phyloP scores from a whole-genome alignment of 1,140 invertebrate genomes.

The Drosophila simulans region DNA sequence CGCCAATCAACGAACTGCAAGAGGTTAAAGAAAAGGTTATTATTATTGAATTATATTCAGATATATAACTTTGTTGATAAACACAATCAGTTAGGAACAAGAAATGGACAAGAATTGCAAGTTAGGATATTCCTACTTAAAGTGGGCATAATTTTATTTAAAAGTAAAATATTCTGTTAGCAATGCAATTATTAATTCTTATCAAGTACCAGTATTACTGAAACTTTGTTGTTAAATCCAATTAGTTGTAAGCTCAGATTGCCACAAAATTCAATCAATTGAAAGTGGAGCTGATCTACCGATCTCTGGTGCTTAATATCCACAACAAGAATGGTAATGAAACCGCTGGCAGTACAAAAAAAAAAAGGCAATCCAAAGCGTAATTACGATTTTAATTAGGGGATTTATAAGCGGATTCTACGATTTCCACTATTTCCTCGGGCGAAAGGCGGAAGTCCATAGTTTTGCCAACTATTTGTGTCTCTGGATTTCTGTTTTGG shows the following conservation, averaged over 20 bases:
- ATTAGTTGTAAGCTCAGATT: neutral
- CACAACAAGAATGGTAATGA: constrained; percentile 33
- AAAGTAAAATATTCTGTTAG: no score
- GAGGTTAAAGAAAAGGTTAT: constrained; percentile 1
- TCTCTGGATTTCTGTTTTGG: neutral
- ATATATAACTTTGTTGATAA: neutral
- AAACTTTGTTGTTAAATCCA: neutral
- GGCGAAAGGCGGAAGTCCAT: constrained; percentile 43
- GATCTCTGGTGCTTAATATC: neutral
- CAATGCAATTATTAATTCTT: neutral
- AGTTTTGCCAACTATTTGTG: neutral
- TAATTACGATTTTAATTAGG: constrained; percentile 62
- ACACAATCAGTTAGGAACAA: no score
- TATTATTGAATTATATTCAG: neutral
- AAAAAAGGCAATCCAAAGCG: constrained; percentile 19
- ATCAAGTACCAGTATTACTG: neutral
- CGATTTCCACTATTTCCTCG: neutral
- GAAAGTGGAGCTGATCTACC: neutral
- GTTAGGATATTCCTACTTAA: no score
- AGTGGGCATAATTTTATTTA: no score
- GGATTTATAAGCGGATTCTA: constrained; percentile 61
- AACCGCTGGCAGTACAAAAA: constrained; percentile 12
- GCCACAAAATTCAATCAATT: constrained; percentile 1
- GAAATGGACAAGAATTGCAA: no score
- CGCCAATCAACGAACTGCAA: constrained; percentile 40